Conservation (phyloP, 2,888 invertebrate species). For the Nomada fabriciana region DNA sequence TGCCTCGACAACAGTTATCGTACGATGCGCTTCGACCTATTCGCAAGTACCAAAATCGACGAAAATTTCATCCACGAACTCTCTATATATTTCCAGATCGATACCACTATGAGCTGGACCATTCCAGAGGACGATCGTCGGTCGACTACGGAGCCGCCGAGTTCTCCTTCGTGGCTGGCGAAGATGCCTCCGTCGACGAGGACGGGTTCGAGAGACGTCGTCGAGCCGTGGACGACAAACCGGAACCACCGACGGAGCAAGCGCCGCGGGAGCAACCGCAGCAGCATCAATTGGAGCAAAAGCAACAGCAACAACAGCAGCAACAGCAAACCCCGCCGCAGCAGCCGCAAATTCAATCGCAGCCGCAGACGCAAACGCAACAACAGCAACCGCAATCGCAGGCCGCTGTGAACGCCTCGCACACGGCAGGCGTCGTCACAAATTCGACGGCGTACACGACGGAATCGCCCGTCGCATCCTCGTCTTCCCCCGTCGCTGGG, state of each 20-base stretch:
- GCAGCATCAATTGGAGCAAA: slow-evolving; percentile 8
- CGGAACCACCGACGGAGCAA: slow-evolving; percentile 19
- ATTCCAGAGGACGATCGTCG: slow-evolving; percentile 37
- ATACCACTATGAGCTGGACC: slow-evolving; percentile 64
- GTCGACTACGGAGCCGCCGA: slow-evolving; percentile 32
- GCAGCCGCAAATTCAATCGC: slow-evolving; percentile 26
- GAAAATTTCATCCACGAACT: not conserved
- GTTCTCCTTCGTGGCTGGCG: slow-evolving; percentile 29
- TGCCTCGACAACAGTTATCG: too few relatives aligned
- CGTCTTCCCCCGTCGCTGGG: not conserved
- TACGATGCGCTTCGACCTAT: too few relatives aligned
- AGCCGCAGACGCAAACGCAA: slow-evolving; percentile 35
- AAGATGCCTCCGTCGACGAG: slow-evolving; percentile 40
- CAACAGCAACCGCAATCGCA: slow-evolving; percentile 23
- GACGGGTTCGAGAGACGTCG: slow-evolving; percentile 51
- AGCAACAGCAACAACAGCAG: slow-evolving; percentile 23
- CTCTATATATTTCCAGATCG: slow-evolving; percentile 63
- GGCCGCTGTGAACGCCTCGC: slow-evolving; percentile 55
- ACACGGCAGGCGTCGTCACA: slow-evolving; percentile 63
- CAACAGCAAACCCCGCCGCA: slow-evolving; percentile 16
- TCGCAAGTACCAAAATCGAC: not conserved
- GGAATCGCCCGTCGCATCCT: slow-evolving; percentile 10
- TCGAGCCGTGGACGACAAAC: slow-evolving; percentile 47
- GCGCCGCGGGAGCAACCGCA: slow-evolving; percentile 10
- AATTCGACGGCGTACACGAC: slow-evolving; percentile 68